Conservation (phyloP, 1,140 invertebrate species). For the Tetragonula clypearis region DNA sequence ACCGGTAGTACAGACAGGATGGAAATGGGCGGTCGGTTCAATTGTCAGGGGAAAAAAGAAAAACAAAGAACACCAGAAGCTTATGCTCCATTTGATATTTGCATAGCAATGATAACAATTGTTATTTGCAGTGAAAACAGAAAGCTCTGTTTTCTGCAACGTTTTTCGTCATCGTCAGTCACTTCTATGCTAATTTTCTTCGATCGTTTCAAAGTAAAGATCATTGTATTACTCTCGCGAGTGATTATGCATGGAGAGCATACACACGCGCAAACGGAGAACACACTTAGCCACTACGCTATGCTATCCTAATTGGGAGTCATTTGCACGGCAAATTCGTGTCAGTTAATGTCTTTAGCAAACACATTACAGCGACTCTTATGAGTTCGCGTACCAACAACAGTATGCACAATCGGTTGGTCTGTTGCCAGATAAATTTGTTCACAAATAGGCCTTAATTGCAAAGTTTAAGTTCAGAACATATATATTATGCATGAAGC, state of each 20-base stretch:
- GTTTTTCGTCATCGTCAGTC: background rate
- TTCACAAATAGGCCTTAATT: slow-evolving; percentile 43
- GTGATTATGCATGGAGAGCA: background rate
- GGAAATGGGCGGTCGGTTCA: background rate
- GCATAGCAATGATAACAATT: background rate
- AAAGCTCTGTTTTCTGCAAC: background rate
- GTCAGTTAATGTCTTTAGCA: slow-evolving; percentile 33
- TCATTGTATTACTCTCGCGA: background rate
- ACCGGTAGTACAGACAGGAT: too few relatives aligned
- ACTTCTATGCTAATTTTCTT: background rate
- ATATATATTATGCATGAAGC: too few relatives aligned
- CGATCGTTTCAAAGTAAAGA: background rate
- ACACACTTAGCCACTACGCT: background rate
- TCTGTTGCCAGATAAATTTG: slow-evolving; percentile 39
- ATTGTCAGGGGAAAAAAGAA: background rate
- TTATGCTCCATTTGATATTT: background rate
- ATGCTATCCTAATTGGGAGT: slow-evolving; percentile 35
- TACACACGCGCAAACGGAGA: background rate
- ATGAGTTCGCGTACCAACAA: slow-evolving; percentile 3
- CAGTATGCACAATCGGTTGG: slow-evolving; percentile 28
- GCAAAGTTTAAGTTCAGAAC: background rate
- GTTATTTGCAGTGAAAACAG: background rate
- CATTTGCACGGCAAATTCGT: slow-evolving; percentile 42
- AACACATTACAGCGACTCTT: slow-evolving; percentile 11
- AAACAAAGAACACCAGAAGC: background rate